Evolutionary conservation across 2,113 vertebrate genomes (phyloP), one percentile per base, ranked within the genome.

Genomic region (Thryonomys swinderianus): DNA sequence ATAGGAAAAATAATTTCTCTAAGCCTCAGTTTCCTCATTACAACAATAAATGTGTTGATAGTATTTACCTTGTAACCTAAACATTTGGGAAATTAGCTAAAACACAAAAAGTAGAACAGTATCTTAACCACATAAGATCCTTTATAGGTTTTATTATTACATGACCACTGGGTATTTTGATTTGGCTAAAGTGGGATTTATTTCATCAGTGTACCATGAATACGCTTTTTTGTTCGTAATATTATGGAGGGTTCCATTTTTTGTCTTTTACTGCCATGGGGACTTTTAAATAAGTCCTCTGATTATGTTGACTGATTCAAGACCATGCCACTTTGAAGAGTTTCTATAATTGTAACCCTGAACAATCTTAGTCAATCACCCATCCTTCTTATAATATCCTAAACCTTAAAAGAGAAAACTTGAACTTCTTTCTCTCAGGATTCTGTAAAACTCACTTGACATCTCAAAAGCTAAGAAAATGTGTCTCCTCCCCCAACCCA

Each of bases 381-480:
- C 85, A 97, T 85, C 23, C 3, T 55, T 79, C 93, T 55, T 55
- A 13, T 66, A 66, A 86, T 25, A 81, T 95, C 67, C 83, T 74
- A 37, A 85, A 88, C 42, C 59, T 97, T 73, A 80, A 96, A 86
- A 93, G 62, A 94, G 81, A 92, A 93, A 92, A 87, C 0, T 17
- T 86, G 5, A 34, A 6, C 88, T 55, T 79, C n/a, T 0, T 85
- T 2, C 85, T 96, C 92, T 96, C 93, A 94, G 3, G 78, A 3
- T 59, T 83, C 1, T 1, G 76, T 96, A 61, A 98, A 98, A 94
- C 94, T 96, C 79, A 85, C 90, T 81, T 93, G 71, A 82, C 61
- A 96, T 96, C 96, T 97, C 78, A 67, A 97, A 98, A 98, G 95
- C 94, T 97, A 96, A 93, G 92, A 94, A 93, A 96, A 97, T 82